phyloP scores from a whole-genome alignment of 2,888 invertebrate genomes.

The Dexiosoma caninum region DNA sequence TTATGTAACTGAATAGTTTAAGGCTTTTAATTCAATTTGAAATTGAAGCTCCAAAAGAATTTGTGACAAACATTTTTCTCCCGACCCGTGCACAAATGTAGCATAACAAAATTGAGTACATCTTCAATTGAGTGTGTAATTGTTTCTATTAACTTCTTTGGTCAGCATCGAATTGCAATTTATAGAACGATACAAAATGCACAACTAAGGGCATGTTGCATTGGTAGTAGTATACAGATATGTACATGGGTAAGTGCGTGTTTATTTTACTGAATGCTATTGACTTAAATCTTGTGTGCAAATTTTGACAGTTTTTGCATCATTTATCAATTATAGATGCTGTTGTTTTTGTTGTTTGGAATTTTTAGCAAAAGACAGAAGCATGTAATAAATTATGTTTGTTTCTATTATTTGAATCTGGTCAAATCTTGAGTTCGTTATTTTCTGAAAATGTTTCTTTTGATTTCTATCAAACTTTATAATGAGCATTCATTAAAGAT shows the following conservation, averaged over 20 bases:
- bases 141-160: conserved; percentile 57
- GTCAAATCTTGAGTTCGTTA: conserved; percentile 36
- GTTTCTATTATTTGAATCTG: conserved; percentile 24
- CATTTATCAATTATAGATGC: conserved; percentile 54
- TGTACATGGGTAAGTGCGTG: background rate
- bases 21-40: too few relatives aligned
- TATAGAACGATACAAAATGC: background rate
- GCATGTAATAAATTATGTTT: background rate
- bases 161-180: conserved; percentile 19
- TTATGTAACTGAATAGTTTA: too few relatives aligned
- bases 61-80: too few relatives aligned
- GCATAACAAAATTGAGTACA: background rate
- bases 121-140: conserved; percentile 47
- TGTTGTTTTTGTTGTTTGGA: conserved; percentile 18
- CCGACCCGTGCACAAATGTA: too few relatives aligned
- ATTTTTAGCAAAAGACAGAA: conserved; percentile 29
- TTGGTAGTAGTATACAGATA: background rate
- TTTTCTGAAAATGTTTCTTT: background rate
- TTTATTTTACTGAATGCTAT: background rate
- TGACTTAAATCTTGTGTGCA: conserved; percentile 46
- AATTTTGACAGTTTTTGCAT: conserved; percentile 58
- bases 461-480: conserved; percentile 11
- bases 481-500: conserved; percentile 15
- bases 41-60: too few relatives aligned
- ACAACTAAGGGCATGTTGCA: background rate